Evolutionary conservation across 2,113 vertebrate species (phyloP).

Genomic region (Crotalus horridus): DNA sequence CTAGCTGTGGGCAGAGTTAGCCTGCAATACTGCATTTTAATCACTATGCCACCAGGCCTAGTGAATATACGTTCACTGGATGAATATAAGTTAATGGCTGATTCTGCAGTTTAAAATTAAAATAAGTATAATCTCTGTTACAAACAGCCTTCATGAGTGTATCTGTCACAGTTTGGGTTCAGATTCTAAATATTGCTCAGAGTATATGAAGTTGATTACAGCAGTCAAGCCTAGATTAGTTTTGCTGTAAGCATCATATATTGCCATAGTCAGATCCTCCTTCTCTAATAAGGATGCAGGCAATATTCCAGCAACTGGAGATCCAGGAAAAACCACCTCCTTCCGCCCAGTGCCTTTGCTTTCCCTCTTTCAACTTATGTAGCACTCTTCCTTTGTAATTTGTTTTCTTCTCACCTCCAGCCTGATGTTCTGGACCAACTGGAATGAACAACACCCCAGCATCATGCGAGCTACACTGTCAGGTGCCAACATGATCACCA

Average conservation of each 20-base stretch:
- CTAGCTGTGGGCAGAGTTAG: background rate
- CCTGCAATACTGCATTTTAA: background rate
- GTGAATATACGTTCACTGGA: background rate
- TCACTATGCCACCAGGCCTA: background rate
- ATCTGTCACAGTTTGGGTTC: background rate
- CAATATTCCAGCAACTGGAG: background rate
- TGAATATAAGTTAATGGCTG: background rate
- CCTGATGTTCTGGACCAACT: conserved; percentile 99
- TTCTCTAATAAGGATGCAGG: background rate
- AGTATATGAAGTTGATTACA: background rate
- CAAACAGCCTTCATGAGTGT: background rate
- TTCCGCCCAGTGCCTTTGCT: background rate
- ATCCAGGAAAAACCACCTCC: background rate
- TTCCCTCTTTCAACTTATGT: background rate
- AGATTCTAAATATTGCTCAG: background rate
- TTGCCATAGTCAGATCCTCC: background rate
- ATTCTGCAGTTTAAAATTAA: background rate
- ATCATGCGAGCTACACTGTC: conserved; percentile 94
- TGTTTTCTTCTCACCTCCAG: conserved; percentile 55
- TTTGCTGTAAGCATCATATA: background rate
- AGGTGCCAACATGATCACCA: conserved; percentile 87
- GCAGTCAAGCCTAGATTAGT: background rate
- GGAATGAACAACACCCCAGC: conserved; percentile 95
- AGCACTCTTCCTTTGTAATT: background rate
- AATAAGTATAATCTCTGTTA: background rate